Evolutionary conservation across 2,113 vertebrate species (phyloP), one percentile per base, ranked within the genome.

Genomic region (Pachycephala philippinensis): DNA sequence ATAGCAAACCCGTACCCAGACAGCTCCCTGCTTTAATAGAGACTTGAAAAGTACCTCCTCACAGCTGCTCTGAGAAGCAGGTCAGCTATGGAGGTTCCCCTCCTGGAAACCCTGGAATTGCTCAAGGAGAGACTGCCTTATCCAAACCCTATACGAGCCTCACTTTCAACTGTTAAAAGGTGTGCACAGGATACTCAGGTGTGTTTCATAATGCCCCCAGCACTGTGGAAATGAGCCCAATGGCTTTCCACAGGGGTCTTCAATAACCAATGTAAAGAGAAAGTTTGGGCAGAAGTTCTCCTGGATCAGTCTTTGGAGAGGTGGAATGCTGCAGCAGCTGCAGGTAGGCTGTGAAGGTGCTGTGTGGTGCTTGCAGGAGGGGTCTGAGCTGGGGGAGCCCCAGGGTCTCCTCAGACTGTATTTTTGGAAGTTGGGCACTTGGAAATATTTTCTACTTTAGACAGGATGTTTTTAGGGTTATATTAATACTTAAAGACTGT

Each of bases 391-490:
- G 13, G 16, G 79, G 47, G 50, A 69, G 26, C 30, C 13, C 9
- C 1, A 2, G 5, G 5, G 42, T 76, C 26, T 92, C 20, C 44
- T 11, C 0, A 0, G 16, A 9, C 7, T 20, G 2, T 84, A 33
- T 84, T 84, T 91, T 84, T 84, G n/a, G 31, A 61, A 78, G 42
- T 21, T 54, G 9, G 18, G 30, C 0, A 1, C n/a, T 40, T n/a
- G 9, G 13, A 80, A 69, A 18, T 24, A 35, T 57, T 65, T 86
- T 91, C 35, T 72, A 23, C 17, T 80, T 77, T 49, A 80, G 31
- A 23, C 23, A 57, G 20, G 20, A 37, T 72, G 26, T 26, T 94
- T 75, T 90, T 84, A 81, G 9, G 61, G 40, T 69, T 65, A 53
- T 79, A 78, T 84, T 89, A 82, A 71, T 87, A 47, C 11, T 39